phyloP scores from a whole-genome alignment of 2,888 invertebrate genomes.

The Plebejus anna region DNA sequence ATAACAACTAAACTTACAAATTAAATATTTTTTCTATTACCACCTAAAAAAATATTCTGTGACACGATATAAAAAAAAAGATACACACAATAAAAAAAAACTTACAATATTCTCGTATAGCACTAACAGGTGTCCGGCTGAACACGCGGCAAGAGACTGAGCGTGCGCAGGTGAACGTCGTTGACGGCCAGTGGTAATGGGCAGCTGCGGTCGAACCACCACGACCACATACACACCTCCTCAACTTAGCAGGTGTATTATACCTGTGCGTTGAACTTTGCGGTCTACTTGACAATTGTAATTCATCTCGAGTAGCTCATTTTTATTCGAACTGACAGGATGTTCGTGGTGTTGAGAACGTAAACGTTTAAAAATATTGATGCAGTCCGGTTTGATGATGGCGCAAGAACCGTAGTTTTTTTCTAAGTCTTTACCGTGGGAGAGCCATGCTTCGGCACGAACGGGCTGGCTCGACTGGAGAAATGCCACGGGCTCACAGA shows the following conservation, averaged over 20 bases:
- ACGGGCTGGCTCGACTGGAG: too few relatives aligned
- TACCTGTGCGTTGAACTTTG: constrained; percentile 74
- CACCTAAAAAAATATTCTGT: background rate
- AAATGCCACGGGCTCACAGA: too few relatives aligned
- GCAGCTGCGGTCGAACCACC: constrained; percentile 47
- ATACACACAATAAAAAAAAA: constrained; percentile 28
- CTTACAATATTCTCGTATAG: constrained; percentile 45
- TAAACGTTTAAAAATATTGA: too few relatives aligned
- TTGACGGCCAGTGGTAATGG: constrained; percentile 55
- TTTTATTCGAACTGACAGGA: constrained; percentile 46
- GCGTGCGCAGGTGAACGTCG: constrained; percentile 73
- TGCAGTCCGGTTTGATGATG: too few relatives aligned
- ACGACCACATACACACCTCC: constrained; percentile 47
- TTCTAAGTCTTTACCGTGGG: too few relatives aligned
- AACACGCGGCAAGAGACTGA: constrained; percentile 63
- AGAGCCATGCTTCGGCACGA: too few relatives aligned
- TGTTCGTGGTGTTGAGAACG: background rate
- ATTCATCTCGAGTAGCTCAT: constrained; percentile 52
- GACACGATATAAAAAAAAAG: background rate
- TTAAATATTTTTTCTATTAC: background rate
- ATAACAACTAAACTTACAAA: background rate
- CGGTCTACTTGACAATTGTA: constrained; percentile 62
- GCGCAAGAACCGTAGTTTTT: too few relatives aligned
- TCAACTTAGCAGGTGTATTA: constrained; percentile 59
- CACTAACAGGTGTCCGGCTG: constrained; percentile 53